Conservation (phyloP, 2,797 vertebrate genomes). For the Podargus strigoides region DNA sequence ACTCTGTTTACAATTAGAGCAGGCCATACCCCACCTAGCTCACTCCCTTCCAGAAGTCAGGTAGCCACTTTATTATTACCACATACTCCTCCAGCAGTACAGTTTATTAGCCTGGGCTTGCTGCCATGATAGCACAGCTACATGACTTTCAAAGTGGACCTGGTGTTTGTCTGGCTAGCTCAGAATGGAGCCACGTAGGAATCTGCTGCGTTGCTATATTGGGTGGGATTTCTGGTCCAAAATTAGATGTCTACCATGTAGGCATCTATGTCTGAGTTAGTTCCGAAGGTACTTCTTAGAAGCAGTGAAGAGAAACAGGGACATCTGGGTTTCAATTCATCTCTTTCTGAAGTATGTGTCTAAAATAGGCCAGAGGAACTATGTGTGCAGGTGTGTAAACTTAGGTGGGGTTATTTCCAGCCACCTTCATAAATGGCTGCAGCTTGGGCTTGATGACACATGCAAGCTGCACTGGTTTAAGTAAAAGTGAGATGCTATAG, state of each 20-base stretch:
- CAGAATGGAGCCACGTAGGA: fast-evolving
- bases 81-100: neutral
- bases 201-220: neutral
- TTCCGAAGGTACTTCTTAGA: neutral
- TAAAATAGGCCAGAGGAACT: neutral
- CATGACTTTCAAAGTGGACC: neutral
- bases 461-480: neutral
- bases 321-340: neutral
- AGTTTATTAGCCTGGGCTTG: conserved; percentile 4
- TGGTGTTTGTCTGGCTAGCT: neutral
- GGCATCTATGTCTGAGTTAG: neutral
- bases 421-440: neutral
- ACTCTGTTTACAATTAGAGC: neutral
- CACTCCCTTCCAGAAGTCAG: conserved; percentile 1
- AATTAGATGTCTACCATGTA: neutral
- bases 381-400: neutral
- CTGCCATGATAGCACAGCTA: neutral
- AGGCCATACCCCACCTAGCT: neutral
- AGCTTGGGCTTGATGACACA: neutral
- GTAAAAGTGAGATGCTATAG: neutral
- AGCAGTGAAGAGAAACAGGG: neutral
- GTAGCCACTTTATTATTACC: conserved; percentile 21
- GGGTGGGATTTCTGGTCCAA: neutral
- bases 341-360: fast-evolving
- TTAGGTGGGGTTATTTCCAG: neutral